Conservation (phyloP, 2,888 invertebrate genomes). For the Folsomia manolachei region DNA sequence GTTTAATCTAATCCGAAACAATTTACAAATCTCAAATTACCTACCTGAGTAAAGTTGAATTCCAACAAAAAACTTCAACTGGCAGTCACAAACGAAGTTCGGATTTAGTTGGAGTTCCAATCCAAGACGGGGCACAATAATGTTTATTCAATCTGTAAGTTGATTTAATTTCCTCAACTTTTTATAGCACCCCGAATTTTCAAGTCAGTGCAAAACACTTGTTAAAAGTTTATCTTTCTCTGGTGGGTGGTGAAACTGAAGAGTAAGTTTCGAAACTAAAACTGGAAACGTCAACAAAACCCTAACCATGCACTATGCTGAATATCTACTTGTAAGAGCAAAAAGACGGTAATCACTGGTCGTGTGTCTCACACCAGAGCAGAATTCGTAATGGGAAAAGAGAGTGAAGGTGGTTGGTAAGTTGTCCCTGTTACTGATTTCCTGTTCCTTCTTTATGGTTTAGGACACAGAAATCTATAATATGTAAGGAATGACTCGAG, state of each 20-base stretch:
- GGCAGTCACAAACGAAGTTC: not conserved
- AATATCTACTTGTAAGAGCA: not conserved
- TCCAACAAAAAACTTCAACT: not conserved
- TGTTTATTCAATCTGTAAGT: not conserved
- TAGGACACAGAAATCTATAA: not conserved
- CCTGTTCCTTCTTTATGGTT: not conserved
- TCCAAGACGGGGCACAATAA: not conserved
- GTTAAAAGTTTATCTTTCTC: not conserved
- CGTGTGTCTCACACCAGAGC: constrained; percentile 38
- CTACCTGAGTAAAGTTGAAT: not conserved
- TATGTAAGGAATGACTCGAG: no score
- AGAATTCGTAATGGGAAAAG: constrained; percentile 37
- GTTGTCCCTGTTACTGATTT: constrained; percentile 2
- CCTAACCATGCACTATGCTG: no score
- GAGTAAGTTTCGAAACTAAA: not conserved
- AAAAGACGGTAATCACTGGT: constrained; percentile 24
- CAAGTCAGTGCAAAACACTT: not conserved
- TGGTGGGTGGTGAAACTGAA: not conserved
- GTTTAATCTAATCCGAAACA: not conserved
- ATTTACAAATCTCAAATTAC: not conserved
- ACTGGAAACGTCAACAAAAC: not conserved
- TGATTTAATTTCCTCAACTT: not conserved
- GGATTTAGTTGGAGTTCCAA: not conserved
- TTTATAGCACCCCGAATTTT: not conserved
- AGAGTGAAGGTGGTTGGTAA: constrained; percentile 20